These are phyloP conservation scores for Leptogaster cylindrica DNA, from an alignment of 2,888 invertebrate genomes.

Conservation along the genomic window DNA sequence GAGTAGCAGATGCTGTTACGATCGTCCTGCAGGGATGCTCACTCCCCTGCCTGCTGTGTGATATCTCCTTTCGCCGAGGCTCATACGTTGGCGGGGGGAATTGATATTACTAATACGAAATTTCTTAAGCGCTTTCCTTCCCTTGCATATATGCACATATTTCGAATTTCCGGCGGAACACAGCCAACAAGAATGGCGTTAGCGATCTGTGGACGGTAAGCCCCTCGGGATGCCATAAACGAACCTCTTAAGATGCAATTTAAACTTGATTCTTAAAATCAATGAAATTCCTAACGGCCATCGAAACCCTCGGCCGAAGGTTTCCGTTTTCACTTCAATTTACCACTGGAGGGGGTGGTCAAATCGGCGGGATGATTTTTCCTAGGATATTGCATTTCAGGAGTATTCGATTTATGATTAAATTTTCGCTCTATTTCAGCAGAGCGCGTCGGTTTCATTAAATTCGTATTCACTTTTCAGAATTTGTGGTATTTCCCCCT, in stretches of 20 bases:
- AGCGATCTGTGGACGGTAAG: background rate
- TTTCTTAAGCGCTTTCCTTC: background rate
- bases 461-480: too few species aligned
- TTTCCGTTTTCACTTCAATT: too few species aligned
- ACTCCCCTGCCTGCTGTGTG: slow-evolving; percentile 4
- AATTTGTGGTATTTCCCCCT: too few species aligned
- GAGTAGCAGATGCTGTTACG: slow-evolving; percentile 29
- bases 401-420: too few species aligned
- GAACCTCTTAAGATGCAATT: slow-evolving; percentile 37
- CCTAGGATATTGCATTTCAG: too few species aligned
- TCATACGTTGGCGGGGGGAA: slow-evolving; percentile 1
- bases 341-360: too few species aligned
- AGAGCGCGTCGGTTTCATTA: too few species aligned
- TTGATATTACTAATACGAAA: slow-evolving; percentile 22
- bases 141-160: slow-evolving; percentile 31
- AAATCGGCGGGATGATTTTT: too few species aligned
- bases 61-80: background rate
- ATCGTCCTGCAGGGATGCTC: slow-evolving; percentile 11
- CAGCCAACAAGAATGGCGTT: slow-evolving; percentile 22
- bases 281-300: background rate
- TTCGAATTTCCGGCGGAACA: slow-evolving; percentile 12
- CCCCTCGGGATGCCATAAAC: slow-evolving; percentile 20
- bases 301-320: too few species aligned
- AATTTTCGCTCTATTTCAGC: too few species aligned
- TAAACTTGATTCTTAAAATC: slow-evolving; percentile 34